phyloP scores from a whole-genome alignment of 2,113 vertebrate genomes.

The Axis porcinus region DNA sequence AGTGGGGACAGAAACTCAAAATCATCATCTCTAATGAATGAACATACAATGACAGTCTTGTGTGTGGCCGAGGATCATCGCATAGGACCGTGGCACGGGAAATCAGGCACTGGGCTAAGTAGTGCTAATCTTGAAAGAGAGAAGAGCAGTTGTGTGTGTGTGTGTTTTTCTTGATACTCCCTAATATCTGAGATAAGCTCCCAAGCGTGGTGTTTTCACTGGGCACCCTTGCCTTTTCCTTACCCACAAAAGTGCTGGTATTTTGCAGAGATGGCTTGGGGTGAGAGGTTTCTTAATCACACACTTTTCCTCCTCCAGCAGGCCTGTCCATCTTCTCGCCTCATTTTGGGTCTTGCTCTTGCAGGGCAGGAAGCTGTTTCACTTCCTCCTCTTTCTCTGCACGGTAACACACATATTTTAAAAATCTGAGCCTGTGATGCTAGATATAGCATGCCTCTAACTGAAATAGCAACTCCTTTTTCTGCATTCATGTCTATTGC shows the following conservation, averaged over 20 bases:
- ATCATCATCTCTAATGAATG: conserved; percentile 84
- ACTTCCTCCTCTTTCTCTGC: neutral
- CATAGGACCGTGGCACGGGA: neutral
- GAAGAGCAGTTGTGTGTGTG: neutral
- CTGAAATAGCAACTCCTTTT: neutral
- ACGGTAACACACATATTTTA: neutral
- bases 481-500: neutral
- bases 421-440: neutral
- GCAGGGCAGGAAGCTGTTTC: neutral
- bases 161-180: neutral
- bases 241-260: neutral
- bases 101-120: neutral
- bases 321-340: neutral
- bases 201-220: neutral
- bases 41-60: conserved; percentile 80
- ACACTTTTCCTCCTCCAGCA: neutral
- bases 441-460: neutral
- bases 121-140: neutral
- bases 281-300: neutral
- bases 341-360: neutral
- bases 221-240: neutral
- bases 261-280: neutral
- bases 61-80: conserved; percentile 73
- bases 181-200: neutral
- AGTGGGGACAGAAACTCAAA: conserved; percentile 83